Base-by-base conservation (phyloP, 1,140 invertebrate genomes). In the Teleopsis dalmanni region DNA sequence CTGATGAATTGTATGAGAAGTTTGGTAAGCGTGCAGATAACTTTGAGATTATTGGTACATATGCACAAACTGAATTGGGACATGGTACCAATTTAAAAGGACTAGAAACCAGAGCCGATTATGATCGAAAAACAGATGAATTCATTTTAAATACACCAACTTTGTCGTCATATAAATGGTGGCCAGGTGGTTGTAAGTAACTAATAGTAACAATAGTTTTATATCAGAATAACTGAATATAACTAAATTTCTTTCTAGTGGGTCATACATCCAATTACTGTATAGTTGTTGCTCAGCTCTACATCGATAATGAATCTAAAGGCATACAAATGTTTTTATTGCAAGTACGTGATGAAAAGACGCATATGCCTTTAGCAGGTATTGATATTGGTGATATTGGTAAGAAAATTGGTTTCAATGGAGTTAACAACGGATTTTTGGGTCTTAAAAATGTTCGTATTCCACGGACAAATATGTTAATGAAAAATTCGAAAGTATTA, bases 251-350 rank as follows among this genome's bases (percentile, higher is more conserved):
- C 9, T 37, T 26, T 42, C 11, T 22, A 88, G 88, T 95, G 76
- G 92, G 91, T 10, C 91, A 95, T 49, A 88, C 88, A 6, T 82
- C 84, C 16, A 95, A 94, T 74, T 84, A 88, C 75, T 89, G 88
- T 29, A 75, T 95, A 18, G 82, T 88, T 0, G 79, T 94, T 63
- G 91, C 91, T 3, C 88, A 94, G 69, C 74, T 95, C 4, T 84
- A 85, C 58, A 88, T 85, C 0, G 76, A 86, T 60, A 88, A 88
- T 1, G 74, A 84, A 63, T 84, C 84, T 60, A 79, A 85, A 69
- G 92, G 93, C 19, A 84, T 93, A 52, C 91, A 95, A 72, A 81
- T 88, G 1, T 95, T 96, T 71, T 79, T 95, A 51, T 88, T 95
- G 3, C 91, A 93, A 66, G 72, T 95, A 2, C 75, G 93, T 53